These are phyloP conservation scores for Falco biarmicus DNA, from an alignment of 2,797 vertebrate species.

Conservation along the genomic window DNA sequence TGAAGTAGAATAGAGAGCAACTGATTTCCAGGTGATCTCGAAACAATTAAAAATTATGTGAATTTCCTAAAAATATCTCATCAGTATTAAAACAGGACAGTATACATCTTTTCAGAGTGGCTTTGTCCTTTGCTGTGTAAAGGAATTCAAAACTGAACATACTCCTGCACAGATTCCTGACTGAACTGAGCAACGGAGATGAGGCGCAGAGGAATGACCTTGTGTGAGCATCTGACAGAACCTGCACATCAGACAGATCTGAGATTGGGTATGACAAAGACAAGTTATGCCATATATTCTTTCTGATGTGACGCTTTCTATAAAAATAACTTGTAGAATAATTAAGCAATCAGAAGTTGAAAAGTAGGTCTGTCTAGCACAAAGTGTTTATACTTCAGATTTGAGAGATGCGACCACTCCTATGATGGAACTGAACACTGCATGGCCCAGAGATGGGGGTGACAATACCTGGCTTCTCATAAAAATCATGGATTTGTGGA, in stretches of 20 bases:
- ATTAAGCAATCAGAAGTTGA: not conserved
- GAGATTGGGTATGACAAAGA: not conserved
- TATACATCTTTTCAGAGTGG: not conserved
- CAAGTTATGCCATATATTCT: not conserved
- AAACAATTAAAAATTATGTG: not conserved
- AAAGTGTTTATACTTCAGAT: not conserved
- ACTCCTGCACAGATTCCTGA: not conserved
- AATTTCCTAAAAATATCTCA: not conserved
- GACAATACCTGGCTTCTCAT: not conserved
- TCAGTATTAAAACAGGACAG: not conserved
- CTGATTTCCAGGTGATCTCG: not conserved
- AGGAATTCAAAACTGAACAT: not conserved
- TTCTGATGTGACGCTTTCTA: not conserved
- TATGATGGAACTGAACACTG: fast-evolving
- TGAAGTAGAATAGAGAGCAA: not conserved
- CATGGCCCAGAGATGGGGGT: not conserved
- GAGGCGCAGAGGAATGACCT: not conserved
- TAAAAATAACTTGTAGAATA: not conserved
- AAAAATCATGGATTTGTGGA: not conserved
- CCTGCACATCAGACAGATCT: not conserved
- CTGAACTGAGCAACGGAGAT: not conserved
- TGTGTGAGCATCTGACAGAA: not conserved
- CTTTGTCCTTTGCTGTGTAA: not conserved
- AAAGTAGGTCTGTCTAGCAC: not conserved
- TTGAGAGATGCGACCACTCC: not conserved